Evolutionary conservation across 2,113 vertebrate genomes (phyloP), one percentile per base, ranked within the genome.

Genomic region (Apus apus): DNA sequence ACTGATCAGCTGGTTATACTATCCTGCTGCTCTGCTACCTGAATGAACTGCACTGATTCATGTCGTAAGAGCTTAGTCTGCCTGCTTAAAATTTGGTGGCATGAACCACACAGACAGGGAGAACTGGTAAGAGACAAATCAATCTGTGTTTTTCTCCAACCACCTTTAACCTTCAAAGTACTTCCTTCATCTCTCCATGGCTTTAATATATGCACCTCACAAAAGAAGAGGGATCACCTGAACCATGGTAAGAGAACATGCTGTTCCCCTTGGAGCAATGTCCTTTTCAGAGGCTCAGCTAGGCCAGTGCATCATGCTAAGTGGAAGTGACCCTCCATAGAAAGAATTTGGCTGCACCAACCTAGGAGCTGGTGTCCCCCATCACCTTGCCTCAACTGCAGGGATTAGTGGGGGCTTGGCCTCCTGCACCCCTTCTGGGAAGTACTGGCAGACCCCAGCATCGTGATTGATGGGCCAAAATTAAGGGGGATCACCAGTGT

Each of bases 171-270:
- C 23, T 25, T 58, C 36, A 38, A 1, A 32, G 23, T 68, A 21
- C 30, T 82, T 85, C 32, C 45, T 9, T 75, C 26, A n/a, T 62
- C 18, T 68, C 45, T 54, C 2, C 3, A 13, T 57, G 26, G 8
- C 54, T 57, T 78, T 71, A 56, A 53, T 46, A 23, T 40, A 25
- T 27, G 57, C 9, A 79, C 27, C n/a, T 81, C 50, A 20, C 13
- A 61, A 29, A 48, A 21, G 23, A 86, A 65, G 38, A 86, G 36
- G 26, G 20, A 32, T 57, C 50, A 76, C 13, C 27, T 91, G 54
- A 56, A 76, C 36, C 46, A 17, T 0, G 1, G 15, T 1, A 3
- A 58, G 14, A 81, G 30, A 46, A 70, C 0, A 1, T 54, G 19
- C 30, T 43, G 11, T 64, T 92, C n/a, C 19, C 14, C 34, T 68